Percentiles rank a stretch among this genome's conserved stretches.
Conservation (phyloP, 2,888 invertebrate genomes). For the Drosophila recens region DNA sequence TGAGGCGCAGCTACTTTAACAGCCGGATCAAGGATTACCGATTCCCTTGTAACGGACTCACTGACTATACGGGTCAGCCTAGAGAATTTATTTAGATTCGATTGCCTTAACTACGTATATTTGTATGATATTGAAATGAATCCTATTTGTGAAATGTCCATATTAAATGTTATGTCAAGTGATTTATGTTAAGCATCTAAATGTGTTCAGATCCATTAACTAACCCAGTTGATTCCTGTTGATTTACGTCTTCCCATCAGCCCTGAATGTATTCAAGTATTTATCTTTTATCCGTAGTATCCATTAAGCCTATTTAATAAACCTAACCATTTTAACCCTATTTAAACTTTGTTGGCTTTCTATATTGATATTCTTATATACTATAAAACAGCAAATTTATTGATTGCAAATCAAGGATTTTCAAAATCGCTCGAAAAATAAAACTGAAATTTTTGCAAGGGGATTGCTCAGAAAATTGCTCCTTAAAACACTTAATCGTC, state of each 20-base stretch:
- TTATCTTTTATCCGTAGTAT: background rate
- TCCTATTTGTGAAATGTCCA: constrained; percentile 30
- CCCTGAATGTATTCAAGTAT: background rate
- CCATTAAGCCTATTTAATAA: constrained; percentile 20
- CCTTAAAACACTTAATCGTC: background rate
- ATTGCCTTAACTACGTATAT: constrained; percentile 32
- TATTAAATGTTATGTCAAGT: constrained; percentile 30
- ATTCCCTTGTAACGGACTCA: background rate
- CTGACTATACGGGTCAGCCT: constrained; percentile 12
- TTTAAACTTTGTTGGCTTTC: background rate
- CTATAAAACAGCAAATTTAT: background rate
- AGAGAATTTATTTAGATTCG: constrained; percentile 17
- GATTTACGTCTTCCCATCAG: constrained; percentile 1
- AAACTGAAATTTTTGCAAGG: background rate
- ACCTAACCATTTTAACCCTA: constrained; percentile 4
- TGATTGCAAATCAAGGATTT: background rate
- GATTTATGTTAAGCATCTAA: constrained; percentile 39
- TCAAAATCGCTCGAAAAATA: background rate
- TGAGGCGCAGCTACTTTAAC: constrained; percentile 43
- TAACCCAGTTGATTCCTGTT: background rate
- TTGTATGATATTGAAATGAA: constrained; percentile 26
- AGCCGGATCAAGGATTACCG: background rate
- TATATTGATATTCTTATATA: background rate
- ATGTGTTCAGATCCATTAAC: constrained; percentile 28
- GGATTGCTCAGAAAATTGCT: background rate